Evolutionary conservation across 30 jellyfish, hydroid and myxozoan species (phyloP), one percentile per base, ranked within the genome.

Genomic region (Euphysa ruthae): DNA sequence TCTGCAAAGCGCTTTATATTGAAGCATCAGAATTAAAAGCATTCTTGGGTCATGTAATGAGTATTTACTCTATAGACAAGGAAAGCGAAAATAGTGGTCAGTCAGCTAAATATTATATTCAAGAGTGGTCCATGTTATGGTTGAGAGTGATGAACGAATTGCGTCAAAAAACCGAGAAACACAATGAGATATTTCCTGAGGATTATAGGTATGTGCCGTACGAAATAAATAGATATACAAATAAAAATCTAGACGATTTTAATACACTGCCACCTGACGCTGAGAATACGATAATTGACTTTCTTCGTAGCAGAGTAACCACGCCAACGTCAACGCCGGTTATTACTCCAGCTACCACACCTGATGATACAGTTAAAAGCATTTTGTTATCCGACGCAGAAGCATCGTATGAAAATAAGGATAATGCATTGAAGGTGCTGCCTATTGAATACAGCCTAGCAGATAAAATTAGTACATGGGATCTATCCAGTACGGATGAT

Each of bases 91-190:
- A 57, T 23, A 35, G 68, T 7, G 42, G 49, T 22, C 91, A 52
- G 21, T 72, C 71, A 72, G 92, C 95, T 46, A 73, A 74, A 46
- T 77, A 58, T 32, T 83, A 83, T 52, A 81, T 83, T n/a, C 56
- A 83, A 28, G 92, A 83, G 24, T 85, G 96, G 96, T 93, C 96
- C 13, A 63, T 78, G 10, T 55, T 85, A 18, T 85, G 96, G 96
- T 30, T 85, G 71, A 75, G 69, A 30, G 96, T 85, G 0, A 85
- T 85, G 96, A 78, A 78, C 21, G 96, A 85, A 58, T 30, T 85
- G 22, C 91, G 96, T 5, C 82, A 75, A 58, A 83, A 78, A 6
- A 55, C 93, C n/a, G 77, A 73, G 32, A 46, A 43, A 27, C 19
- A 32, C 44, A 34, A 55, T 4, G 74, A 50, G 23, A 50, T 21